Evolutionary conservation across 2,888 invertebrate species (phyloP), one percentile per base, ranked within the genome.

Genomic region (Adineta ricciae): DNA sequence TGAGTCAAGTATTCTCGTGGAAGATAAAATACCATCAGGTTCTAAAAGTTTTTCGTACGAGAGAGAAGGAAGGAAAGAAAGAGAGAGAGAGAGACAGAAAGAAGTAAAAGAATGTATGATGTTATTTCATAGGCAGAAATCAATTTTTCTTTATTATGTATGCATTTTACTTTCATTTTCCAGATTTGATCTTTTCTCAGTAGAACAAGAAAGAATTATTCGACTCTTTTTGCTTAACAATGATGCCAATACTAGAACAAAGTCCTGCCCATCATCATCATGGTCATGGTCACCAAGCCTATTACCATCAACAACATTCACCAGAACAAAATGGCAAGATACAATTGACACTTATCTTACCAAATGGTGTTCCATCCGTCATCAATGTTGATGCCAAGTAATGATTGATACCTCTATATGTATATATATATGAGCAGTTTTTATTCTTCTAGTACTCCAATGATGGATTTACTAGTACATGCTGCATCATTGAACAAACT

Each of bases 391-490:
- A 78, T 41, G n/a, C 78, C 38, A 78, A 78, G 78, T 78, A 78
- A 41, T 38, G 24, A 41, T 46, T 46, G 11, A 46, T 41, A 41
- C n/a, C 27, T 73, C 36, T 32, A 64, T 27, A 27, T 24, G 36
- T 72, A 72, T 64, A 64, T 27, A 2, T 64, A n/a, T 64, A 27
- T 64, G 16, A 52, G 24, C 21, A 52, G 2, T 27, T 36, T 36
- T 36, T 36, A 36, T 9, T 24, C 3, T 21, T 27, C 86, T 91
- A 94, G 94, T 89, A 94, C 93, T 41, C 94, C 94, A 54, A 94
- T 94, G 94, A 93, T 94, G 93, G 94, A 94, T 89, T 92, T 94
- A 83, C 91, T 94, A 87, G 93, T 94, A 84, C 93, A 94, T 89
- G 92, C 94, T 87, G 93, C 94, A 78, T 93, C 93, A 83, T 92